Conservation (phyloP, 92 coral and sea anemone genomes). For the Phenganax subtilis region DNA sequence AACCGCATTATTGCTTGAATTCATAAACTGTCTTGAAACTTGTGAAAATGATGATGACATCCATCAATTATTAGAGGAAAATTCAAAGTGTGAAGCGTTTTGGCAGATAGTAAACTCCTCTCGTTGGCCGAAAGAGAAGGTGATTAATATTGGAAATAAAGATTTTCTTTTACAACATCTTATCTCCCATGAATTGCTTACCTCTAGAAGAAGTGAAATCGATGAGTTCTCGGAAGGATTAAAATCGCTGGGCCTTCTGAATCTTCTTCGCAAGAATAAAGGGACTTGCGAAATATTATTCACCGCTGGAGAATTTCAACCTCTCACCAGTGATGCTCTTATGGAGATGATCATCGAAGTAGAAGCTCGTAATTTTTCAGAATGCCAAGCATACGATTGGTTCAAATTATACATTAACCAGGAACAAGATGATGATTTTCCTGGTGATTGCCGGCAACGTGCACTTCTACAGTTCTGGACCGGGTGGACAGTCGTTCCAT, state of each 20-base stretch:
- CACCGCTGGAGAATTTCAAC: not conserved
- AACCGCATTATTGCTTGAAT: too few species aligned
- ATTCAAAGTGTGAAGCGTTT: too few species aligned
- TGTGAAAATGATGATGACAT: too few species aligned
- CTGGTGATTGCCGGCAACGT: not conserved
- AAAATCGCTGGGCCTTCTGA: slow-evolving; percentile 33
- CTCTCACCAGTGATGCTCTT: not conserved
- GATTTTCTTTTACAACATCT: too few species aligned
- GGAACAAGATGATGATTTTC: not conserved
- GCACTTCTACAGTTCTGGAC: too few species aligned
- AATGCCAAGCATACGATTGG: not conserved
- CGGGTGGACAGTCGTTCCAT: too few species aligned
- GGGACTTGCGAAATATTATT: not conserved
- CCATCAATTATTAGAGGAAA: too few species aligned
- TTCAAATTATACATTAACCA: not conserved
- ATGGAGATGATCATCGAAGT: not conserved
- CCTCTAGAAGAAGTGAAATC: slow-evolving; percentile 40
- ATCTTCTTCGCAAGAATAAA: not conserved
- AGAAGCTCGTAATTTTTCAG: not conserved
- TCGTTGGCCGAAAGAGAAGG: slow-evolving; percentile 42
- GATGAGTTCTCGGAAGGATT: slow-evolving; percentile 45
- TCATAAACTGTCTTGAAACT: too few species aligned
- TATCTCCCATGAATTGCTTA: slow-evolving; percentile 27
- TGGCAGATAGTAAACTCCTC: slow-evolving; percentile 7
- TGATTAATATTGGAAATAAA: too few species aligned